Conservation (phyloP, 2,888 invertebrate species). For the Bugula neritina region DNA sequence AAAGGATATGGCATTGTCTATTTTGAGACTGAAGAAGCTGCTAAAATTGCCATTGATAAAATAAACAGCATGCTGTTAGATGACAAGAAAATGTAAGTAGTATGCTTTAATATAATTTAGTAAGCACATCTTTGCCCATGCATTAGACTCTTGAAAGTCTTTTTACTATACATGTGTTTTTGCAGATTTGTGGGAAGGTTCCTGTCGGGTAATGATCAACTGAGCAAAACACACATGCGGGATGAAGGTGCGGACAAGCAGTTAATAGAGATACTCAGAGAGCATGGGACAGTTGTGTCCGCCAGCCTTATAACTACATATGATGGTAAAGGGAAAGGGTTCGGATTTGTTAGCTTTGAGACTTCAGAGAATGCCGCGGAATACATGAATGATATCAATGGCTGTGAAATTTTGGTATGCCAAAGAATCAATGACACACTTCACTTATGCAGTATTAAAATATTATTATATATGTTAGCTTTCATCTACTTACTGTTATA, state of each 20-base stretch:
- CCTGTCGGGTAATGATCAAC: conserved; percentile 93
- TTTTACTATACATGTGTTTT: too few relatives aligned
- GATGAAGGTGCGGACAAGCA: conserved; percentile 88
- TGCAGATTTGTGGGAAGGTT: conserved; percentile 78
- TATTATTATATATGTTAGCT: too few relatives aligned
- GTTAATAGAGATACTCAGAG: conserved; percentile 81
- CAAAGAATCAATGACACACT: too few relatives aligned
- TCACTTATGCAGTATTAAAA: too few relatives aligned
- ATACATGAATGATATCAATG: conserved; percentile 80
- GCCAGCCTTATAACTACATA: conserved; percentile 64
- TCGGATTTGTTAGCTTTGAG: conserved; percentile 98
- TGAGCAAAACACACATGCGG: conserved; percentile 96
- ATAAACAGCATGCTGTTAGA: conserved; percentile 98
- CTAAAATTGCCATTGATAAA: conserved; percentile 93
- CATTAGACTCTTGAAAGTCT: too few relatives aligned
- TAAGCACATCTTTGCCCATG: too few relatives aligned
- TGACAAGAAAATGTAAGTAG: conserved; percentile 82
- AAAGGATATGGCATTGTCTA: conserved; percentile 98
- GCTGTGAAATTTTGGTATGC: conserved; percentile 58
- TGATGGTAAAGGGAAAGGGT: conserved; percentile 72
- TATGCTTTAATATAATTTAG: too few relatives aligned
- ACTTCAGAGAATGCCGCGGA: conserved; percentile 88
- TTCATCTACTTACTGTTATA: too few relatives aligned
- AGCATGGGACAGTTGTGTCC: conserved; percentile 64
- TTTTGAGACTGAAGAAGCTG: conserved; percentile 97